Evolutionary conservation across 2,113 vertebrate genomes (phyloP), one percentile per base, ranked within the genome.

Genomic region (Dendrocopos noguchii): DNA sequence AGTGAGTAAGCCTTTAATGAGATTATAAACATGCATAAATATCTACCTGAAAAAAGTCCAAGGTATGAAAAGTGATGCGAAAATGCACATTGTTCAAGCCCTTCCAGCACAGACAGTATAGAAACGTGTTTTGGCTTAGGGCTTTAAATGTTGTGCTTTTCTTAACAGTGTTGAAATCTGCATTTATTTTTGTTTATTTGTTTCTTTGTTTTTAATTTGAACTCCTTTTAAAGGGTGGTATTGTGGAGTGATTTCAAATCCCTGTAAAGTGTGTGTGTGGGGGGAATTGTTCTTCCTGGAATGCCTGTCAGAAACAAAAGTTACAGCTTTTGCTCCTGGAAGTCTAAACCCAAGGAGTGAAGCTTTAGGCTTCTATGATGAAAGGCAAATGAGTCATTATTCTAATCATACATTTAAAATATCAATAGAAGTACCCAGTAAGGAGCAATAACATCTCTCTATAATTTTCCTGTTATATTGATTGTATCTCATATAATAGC

Each of bases 361-460:
- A 72, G 53, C 77, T 88, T 85, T 93, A 18, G 88, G 52, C 44
- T 94, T 88, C 91, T 86, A 53, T 61, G 61, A 61, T 90, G 80
- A 83, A 90, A 88, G 80, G 56, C 61, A 72, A 86, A 90, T 93
- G 90, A 93, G 57, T 78, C 80, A 53, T 86, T 93, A 90, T 91
- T 88, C 80, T 90, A 91, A 94, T 93, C 84, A 88, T 63, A 72
- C 50, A 75, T 91, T 88, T 91, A 90, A 95, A 91, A 93, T 91
- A 93, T 81, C 88, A 68, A 27, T 94, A 80, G 31, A 87, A 88
- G 70, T 93, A 81, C 70, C 87, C 44, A 52, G 44, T 88, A 81
- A 88, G 85, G 75, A 81, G 76, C 61, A 91, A 28, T 96, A 95
- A 88, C 47, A 86, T 91, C 29, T 84, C 39, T 71, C 8, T 81